A percentile compares a stretch with the other conserved stretches of the same genome.
These are phyloP conservation scores for Aplidium turbinatum DNA, from an alignment of 23 tunicate genomes.

Conservation along the genomic window DNA sequence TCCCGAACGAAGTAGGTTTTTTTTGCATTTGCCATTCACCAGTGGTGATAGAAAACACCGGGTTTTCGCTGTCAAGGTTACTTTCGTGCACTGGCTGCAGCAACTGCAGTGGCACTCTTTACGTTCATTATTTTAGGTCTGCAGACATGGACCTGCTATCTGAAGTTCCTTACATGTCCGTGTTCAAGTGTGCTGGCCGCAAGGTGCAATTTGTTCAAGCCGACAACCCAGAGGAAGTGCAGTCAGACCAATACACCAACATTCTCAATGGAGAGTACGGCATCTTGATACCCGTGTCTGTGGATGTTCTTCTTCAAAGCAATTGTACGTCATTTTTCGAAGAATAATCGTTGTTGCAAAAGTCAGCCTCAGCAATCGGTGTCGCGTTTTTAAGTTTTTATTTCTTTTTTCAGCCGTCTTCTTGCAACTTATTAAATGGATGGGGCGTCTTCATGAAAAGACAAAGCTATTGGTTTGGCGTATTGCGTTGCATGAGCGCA, in stretches of 20 bases:
- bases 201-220: constrained; percentile 69
- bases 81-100: neutral
- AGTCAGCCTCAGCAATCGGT: too few species aligned
- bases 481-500: constrained; percentile 13
- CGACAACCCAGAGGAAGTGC: constrained; percentile 44
- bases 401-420: constrained; percentile 18
- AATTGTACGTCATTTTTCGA: constrained; percentile 30
- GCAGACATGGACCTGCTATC: constrained; percentile 62
- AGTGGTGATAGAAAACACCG: neutral
- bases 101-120: neutral
- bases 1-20: too few species aligned
- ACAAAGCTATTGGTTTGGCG: constrained; percentile 6
- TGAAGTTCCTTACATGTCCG: constrained; percentile 42
- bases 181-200: constrained; percentile 79
- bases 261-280: constrained; percentile 77
- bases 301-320: constrained; percentile 31
- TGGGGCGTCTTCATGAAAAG: neutral
- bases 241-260: constrained; percentile 38
- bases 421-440: constrained; percentile 13
- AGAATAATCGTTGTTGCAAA: neutral
- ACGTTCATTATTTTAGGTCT: constrained; percentile 35
- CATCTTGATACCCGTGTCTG: constrained; percentile 70
- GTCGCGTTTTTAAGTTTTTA: too few species aligned
- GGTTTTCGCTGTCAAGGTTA: neutral
- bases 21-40: neutral